Base-by-base conservation (phyloP, 2,888 invertebrate genomes). In the Eupithecia subumbrata region DNA sequence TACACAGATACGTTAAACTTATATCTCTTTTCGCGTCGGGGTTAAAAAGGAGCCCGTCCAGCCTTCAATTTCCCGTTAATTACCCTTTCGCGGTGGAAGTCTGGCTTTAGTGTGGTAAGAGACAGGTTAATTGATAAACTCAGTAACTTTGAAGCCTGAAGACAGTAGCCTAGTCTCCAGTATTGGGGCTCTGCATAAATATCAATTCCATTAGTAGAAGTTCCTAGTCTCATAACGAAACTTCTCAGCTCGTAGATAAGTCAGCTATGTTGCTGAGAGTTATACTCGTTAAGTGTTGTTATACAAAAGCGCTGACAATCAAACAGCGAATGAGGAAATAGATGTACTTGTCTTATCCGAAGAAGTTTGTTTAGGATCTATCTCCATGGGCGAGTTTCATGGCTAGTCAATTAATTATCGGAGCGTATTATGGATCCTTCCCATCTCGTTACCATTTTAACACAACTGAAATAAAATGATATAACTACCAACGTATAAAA, bases 181-280 rank as follows among this genome's bases (percentile, higher is more conserved):
- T 0, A 22, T 56, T 22, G 56, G 11, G 22, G 56, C 22, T 56
- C 60, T 25, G 22, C 60, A 14, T 25, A 25, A 12, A 60, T 56
- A 60, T 60, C 60, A 25, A 60, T 60, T 60, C 60, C 60, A 60
- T 60, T 56, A 56, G 48, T n/a, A 52, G 60, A 60, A 60, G 22
- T 56, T 56, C 22, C 56, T 12, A 22, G 25, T 14, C 12, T 60
- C 60, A 60, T 25, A 60, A 60, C 60, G 25, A 60, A 60, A 60
- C 60, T 60, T 60, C 60, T n/a, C 60, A 25, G 60, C 52, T 52
- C n/a, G 52, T 25, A 60, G 25, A 60, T 60, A 60, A 60, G 25
- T 60, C 25, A 60, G 60, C 60, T 12, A 60, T 60, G 12, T 60
- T 25, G 5, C 60, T 60, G 25, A 60, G 60, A 60, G 25, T 60